Base-by-base conservation (phyloP, 92 coral and sea anemone species). In the Parazoanthus atlanticus region DNA sequence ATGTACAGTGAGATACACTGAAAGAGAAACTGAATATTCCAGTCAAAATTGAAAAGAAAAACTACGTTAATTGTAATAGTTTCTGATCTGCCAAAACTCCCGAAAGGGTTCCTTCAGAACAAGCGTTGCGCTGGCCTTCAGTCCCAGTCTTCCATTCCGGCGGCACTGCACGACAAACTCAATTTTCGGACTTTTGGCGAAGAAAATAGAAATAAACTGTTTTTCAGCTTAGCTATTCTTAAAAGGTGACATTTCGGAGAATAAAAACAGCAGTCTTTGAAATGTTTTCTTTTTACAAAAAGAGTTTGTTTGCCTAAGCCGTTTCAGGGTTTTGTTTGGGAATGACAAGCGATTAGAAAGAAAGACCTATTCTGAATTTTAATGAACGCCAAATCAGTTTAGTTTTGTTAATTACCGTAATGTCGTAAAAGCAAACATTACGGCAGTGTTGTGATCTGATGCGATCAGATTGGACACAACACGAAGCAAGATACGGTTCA, bases 381-480 rank as follows among this genome's bases (percentile, higher is more conserved):
- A 31, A 74, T 74, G 40, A 74, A 32, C 21, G 78, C 43, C 78
- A 28, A 74, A 74, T 74, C 41, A 74, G 10, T 74, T 74, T 74
- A 29, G 23, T 74, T 74, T 74, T 21, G 46, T 74, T 74, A 74
- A 74, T 75, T 75, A 75, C 43, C 79, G 79, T 23, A 36, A 75
- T 75, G 79, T 75, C 49, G 79, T 8, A 36, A 75, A 75, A 75
- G 43, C 52, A 75, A 75, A 75, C 79, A 75, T 36, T 36, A 6
- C 29, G 43, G 43, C 79, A 19, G 43, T 75, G 79, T 23, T 61
- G 69, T 61, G 26, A 21, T 21, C n/a, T 7, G 28, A 61, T 61
- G 69, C 69, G 0, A 4, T 21, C 69, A 21, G 28, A 19, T 15
- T 21, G 26, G 28, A 61, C 69, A 56, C 19, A 61, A 61, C 69